A percentile compares a stretch with the other conserved stretches of the same genome.
phyloP scores from a whole-genome alignment of 2,888 invertebrate species.

The Caenorhabditis doughertyi region DNA sequence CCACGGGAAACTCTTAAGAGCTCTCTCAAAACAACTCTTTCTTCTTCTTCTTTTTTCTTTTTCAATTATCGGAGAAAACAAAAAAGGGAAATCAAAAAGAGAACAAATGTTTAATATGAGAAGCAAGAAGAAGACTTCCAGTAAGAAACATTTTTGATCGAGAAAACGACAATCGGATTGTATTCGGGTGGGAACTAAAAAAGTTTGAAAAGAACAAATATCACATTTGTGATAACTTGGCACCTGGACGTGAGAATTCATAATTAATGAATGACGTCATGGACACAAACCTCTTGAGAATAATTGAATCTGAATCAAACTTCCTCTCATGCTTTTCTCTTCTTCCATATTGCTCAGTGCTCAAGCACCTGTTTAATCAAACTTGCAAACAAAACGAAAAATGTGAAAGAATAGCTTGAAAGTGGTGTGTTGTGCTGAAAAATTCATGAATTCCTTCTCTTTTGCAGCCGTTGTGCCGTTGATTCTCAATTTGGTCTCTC shows the following conservation, averaged over 20 bases:
- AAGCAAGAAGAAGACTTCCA: not conserved
- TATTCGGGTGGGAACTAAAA: no score
- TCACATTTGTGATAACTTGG: no score
- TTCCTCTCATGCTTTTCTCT: not conserved
- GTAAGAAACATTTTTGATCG: not conserved
- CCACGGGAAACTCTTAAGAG: not conserved
- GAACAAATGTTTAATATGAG: not conserved
- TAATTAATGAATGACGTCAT: conserved; percentile 12
- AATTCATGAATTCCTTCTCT: conserved; percentile 38
- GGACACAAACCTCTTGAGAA: not conserved
- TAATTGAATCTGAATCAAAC: not conserved
- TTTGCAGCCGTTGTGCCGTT: conserved; percentile 70
- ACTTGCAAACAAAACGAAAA: conserved; percentile 21
- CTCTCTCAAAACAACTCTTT: not conserved
- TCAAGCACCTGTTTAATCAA: conserved; percentile 12
- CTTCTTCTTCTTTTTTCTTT: not conserved
- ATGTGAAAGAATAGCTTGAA: conserved; percentile 8
- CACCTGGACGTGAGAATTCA: not conserved
- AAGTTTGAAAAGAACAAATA: no score
- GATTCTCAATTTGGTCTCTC: conserved; percentile 70
- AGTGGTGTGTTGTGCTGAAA: conserved; percentile 35
- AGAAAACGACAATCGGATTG: no score
- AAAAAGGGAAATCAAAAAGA: not conserved
- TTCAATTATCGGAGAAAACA: not conserved
- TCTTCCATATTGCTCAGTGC: not conserved